Conservation (phyloP, 1,140 invertebrate species). For the Tetramorium parvispinum region DNA sequence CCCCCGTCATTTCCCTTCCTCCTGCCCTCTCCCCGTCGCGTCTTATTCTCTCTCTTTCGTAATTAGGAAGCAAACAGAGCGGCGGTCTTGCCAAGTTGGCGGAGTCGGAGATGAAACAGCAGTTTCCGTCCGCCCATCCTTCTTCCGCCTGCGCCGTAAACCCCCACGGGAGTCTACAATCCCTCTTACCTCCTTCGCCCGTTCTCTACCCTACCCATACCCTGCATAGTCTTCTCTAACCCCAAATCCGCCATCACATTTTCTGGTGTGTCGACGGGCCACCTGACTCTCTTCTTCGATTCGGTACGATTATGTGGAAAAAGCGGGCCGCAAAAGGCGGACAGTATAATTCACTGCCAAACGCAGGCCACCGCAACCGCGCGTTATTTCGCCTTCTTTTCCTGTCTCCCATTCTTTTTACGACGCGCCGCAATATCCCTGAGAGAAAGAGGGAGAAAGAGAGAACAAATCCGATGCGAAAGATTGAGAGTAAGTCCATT, state of each 20-base stretch:
- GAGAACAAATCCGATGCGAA: background rate
- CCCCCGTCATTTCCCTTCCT: conserved; percentile 35
- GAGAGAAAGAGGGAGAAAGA: too few species aligned
- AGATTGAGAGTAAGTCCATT: conserved; percentile 14
- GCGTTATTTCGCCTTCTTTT: conserved; percentile 40
- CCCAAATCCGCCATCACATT: conserved; percentile 41
- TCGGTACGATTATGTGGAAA: conserved; percentile 48
- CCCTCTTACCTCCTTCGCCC: background rate
- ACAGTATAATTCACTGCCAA: conserved; percentile 72
- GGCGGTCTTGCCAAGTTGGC: conserved; percentile 80
- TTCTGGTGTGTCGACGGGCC: conserved; percentile 47
- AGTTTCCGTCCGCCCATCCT: conserved; percentile 77
- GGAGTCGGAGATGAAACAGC: conserved; percentile 79
- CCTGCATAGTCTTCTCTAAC: conserved; percentile 6
- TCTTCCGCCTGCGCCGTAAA: conserved; percentile 61
- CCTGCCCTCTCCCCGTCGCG: conserved; percentile 2
- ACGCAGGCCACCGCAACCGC: conserved; percentile 43
- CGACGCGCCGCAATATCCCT: conserved; percentile 31
- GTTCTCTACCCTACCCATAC: background rate
- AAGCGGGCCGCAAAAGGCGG: conserved; percentile 44
- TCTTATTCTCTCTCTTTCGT: conserved; percentile 75
- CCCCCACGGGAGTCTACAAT: conserved; percentile 26
- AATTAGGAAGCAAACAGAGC: conserved; percentile 81
- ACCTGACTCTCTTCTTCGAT: conserved; percentile 60
- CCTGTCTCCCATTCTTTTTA: conserved; percentile 21